Evolutionary conservation across 1,140 invertebrate genomes (phyloP).

Genomic region (Trachymyrmex cornetzi): DNA sequence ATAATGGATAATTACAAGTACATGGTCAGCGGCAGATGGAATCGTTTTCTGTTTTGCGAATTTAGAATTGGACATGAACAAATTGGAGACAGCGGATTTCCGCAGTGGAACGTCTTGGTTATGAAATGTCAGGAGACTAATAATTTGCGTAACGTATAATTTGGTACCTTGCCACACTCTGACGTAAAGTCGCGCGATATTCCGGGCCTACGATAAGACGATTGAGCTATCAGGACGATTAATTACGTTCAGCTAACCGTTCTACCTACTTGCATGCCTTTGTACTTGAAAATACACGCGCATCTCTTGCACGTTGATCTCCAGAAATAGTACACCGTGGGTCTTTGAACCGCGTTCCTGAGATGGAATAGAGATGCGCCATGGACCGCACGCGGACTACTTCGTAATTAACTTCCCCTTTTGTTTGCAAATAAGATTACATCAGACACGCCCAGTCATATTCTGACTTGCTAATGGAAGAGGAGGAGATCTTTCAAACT

Average conservation of each 20-base stretch:
- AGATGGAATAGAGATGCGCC: slow-evolving; percentile 49
- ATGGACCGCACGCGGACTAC: slow-evolving; percentile 10
- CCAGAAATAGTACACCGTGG: slow-evolving; percentile 72
- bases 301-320: slow-evolving; percentile 62
- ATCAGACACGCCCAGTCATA: slow-evolving; percentile 1
- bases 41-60: background rate
- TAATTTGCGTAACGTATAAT: slow-evolving; percentile 16
- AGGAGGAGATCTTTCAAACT: background rate
- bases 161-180: background rate
- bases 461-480: background rate
- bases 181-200: background rate
- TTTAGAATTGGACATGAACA: background rate
- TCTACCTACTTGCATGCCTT: slow-evolving; percentile 14
- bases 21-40: background rate
- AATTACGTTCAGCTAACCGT: background rate
- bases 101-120: background rate
- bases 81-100: background rate
- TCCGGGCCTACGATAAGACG: slow-evolving; percentile 30
- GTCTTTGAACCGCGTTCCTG: slow-evolving; percentile 70
- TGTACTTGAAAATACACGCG: no score
- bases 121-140: background rate
- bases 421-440: slow-evolving; percentile 56
- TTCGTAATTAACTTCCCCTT: slow-evolving; percentile 23
- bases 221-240: background rate
- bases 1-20: background rate